Base-by-base conservation (phyloP, 2,888 invertebrate genomes). In the Resseliella maxima region DNA sequence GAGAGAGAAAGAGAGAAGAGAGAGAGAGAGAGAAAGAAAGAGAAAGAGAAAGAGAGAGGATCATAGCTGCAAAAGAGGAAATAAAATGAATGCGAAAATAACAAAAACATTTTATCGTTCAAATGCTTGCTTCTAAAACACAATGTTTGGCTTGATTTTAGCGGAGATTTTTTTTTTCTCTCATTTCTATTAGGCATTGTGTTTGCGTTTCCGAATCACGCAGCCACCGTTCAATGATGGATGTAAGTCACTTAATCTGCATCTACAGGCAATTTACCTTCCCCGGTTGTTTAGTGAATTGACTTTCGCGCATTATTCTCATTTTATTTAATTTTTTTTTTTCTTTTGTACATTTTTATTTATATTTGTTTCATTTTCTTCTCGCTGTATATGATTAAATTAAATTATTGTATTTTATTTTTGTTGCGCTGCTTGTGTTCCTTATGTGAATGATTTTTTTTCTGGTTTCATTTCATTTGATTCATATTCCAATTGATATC, bases 201-300 rank as follows among this genome's bases (percentile, higher is more conserved):
- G 59, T 59, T 2, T 50, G 50, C 21, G 24, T 59, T 59, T 72
- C 72, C 72, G 72, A 72, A 72, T 72, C 72, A 72, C 18, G 72
- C 59, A 59, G 59, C 59, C 6, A 3, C 5, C 2, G 21, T 10
- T 59, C 59, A n/a, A 59, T 59, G 59, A 59, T 59, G 24, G 59
- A 59, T 59, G 24, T 59, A 59, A 72, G 72, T 72, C 72, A 72
- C 31, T 72, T 72, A 31, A 72, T 72, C 72, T 72, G 72, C 72
- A 72, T 72, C 72, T 59, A 72, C 59, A 59, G 6, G 31, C 21
- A n/a, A 72, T 72, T 72, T 31, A 72, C 31, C 31, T 72, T 72
- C 18, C 35, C 72, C 15, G n/a, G 72, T 72, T 72, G 72, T 31
- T 31, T 31, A 31, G 72, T n/a, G 72, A 72, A 72, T 72, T 72